Conservation (phyloP, 2,888 invertebrate species). For the Sylvicola fuscatus region DNA sequence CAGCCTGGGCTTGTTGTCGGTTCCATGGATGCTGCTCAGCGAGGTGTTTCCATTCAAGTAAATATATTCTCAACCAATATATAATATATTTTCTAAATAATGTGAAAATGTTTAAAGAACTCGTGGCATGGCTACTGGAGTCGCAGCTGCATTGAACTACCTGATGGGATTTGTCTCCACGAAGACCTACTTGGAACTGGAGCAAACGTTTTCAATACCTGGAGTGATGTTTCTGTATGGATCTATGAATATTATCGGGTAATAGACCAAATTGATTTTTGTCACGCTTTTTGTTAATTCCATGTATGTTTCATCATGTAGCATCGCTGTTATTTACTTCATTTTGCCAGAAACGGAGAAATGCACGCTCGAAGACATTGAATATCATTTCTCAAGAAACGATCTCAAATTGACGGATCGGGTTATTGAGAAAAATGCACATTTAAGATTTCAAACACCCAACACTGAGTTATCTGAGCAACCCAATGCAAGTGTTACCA, state of each 20-base stretch:
- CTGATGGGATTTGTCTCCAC: slow-evolving; percentile 29
- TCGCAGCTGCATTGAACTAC: slow-evolving; percentile 32
- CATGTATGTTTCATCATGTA: too few species aligned
- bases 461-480: too few species aligned
- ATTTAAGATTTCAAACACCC: too few species aligned
- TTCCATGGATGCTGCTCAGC: slow-evolving; percentile 34
- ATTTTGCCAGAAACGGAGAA: slow-evolving; percentile 7
- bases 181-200: slow-evolving; percentile 32
- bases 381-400: slow-evolving; percentile 7
- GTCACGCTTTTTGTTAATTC: too few species aligned
- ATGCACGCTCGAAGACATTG: slow-evolving; percentile 7
- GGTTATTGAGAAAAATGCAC: too few species aligned
- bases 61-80: slow-evolving; percentile 7
- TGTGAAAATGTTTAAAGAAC: not conserved
- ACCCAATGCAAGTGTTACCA: too few species aligned
- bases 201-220: slow-evolving; percentile 24
- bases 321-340: slow-evolving; percentile 4
- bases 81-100: not conserved
- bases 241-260: slow-evolving; percentile 25
- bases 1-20: slow-evolving; percentile 18
- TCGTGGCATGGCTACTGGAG: slow-evolving; percentile 30
- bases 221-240: slow-evolving; percentile 32
- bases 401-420: slow-evolving; percentile 6
- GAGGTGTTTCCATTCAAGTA: slow-evolving; percentile 37
- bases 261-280: not conserved